A percentile compares a stretch with the other conserved stretches of the same genome.
Conservation (phyloP, 2,888 invertebrate genomes). For the Hyalella azteca region DNA sequence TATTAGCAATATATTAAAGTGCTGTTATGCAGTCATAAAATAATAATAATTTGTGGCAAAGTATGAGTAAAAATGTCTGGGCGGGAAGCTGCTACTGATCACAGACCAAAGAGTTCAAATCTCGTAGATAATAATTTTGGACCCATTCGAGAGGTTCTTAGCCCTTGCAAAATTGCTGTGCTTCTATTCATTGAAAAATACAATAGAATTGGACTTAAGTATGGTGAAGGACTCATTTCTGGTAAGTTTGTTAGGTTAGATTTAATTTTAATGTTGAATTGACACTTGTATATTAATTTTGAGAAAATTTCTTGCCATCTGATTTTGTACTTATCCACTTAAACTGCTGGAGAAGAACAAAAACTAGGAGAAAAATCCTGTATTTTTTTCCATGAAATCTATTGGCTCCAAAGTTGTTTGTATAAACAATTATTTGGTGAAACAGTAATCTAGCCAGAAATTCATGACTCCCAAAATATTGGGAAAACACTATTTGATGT, state of each 20-base stretch:
- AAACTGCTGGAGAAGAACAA: background rate
- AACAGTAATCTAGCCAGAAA: background rate
- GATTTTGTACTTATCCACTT: too few species aligned
- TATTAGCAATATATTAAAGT: too few species aligned
- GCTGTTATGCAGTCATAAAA: too few species aligned
- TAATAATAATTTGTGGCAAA: too few species aligned
- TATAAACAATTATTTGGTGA: background rate
- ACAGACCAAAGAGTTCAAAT: too few species aligned
- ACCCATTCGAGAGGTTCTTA: background rate
- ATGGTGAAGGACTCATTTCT: background rate
- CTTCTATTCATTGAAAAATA: slow-evolving; percentile 6
- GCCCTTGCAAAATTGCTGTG: background rate
- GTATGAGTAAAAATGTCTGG: too few species aligned
- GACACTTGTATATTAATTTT: too few species aligned
- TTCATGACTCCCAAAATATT: too few species aligned
- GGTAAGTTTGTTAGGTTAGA: background rate
- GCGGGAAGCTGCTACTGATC: too few species aligned
- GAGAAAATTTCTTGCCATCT: too few species aligned
- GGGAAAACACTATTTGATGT: too few species aligned
- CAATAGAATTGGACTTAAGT: background rate
- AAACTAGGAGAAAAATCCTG: background rate
- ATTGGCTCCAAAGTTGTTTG: background rate
- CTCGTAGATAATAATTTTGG: too few species aligned
- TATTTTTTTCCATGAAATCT: background rate
- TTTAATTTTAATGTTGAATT: background rate